A percentile compares a stretch with the other conserved stretches of the same genome.
Evolutionary conservation across 2,888 invertebrate genomes (phyloP).

Genomic region (Amphiduros pacificus): DNA sequence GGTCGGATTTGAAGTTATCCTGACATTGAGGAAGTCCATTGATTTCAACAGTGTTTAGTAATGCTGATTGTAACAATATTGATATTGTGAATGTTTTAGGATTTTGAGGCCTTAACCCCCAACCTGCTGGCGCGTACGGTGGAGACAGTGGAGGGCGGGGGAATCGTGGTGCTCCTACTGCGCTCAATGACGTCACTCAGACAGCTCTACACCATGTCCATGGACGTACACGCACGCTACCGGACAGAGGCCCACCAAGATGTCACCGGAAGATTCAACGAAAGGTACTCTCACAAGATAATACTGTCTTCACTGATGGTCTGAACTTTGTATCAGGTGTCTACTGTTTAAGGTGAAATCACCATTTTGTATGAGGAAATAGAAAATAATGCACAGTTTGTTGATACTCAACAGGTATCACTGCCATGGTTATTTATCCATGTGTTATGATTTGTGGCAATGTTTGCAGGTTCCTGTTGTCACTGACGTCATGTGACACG

Average conservation of each 20-base stretch:
- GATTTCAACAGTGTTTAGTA: no score
- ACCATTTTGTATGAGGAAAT: no score
- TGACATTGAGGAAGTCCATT: no score
- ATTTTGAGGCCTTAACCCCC: slow-evolving; percentile 96
- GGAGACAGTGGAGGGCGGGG: slow-evolving; percentile 97
- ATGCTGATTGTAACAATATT: no score
- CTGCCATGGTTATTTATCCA: no score
- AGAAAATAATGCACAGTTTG: no score
- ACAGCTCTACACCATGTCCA: slow-evolving; percentile 92
- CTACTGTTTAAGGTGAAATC: no score
- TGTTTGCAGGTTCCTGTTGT: slow-evolving; percentile 73
- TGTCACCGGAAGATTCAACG: slow-evolving; percentile 92
- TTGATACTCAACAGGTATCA: no score
- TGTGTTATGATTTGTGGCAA: background rate
- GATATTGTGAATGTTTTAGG: no score
- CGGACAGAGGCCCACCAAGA: slow-evolving; percentile 93
- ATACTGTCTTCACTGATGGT: background rate
- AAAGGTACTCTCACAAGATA: slow-evolving; percentile 66
- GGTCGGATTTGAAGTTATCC: no score
- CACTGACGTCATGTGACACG: slow-evolving; percentile 80
- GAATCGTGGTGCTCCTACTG: slow-evolving; percentile 81
- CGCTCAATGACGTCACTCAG: slow-evolving; percentile 79
- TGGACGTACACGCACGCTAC: slow-evolving; percentile 97
- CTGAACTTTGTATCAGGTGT: background rate
- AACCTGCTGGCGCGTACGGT: slow-evolving; percentile 94